Conservation (phyloP, 2,888 invertebrate species). For the Lasioglossum pauxillum region DNA sequence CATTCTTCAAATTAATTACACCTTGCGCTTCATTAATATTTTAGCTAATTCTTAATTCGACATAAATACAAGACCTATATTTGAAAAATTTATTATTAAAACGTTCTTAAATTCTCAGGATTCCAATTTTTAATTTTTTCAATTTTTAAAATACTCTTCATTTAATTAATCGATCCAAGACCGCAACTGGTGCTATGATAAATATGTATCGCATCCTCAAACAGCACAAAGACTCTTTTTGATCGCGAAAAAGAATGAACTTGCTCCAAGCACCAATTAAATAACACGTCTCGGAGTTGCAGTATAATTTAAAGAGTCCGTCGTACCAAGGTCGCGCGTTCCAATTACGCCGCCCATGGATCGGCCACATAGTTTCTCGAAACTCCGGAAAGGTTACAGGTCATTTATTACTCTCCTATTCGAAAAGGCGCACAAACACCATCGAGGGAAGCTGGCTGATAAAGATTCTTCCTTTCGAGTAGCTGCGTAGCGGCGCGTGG, state of each 20-base stretch:
- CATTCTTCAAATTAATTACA: background rate
- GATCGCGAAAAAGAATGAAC: background rate
- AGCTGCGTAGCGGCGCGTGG: constrained; percentile 32
- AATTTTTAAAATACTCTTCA: background rate
- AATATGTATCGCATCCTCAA: background rate
- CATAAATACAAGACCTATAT: background rate
- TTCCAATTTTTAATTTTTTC: background rate
- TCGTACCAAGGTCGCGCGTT: background rate
- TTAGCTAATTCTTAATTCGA: background rate
- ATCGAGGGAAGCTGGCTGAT: constrained; percentile 64
- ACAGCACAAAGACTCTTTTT: background rate
- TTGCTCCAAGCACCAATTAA: background rate
- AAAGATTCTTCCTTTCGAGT: constrained; percentile 71
- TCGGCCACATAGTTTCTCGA: constrained; percentile 33
- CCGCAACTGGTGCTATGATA: background rate
- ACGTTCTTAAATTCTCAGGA: background rate
- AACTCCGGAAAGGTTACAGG: constrained; percentile 70
- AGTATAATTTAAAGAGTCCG: background rate
- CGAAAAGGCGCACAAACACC: constrained; percentile 66
- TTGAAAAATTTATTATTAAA: background rate
- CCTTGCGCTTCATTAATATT: background rate
- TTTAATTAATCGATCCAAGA: background rate
- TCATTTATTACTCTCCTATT: constrained; percentile 73
- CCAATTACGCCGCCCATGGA: constrained; percentile 22
- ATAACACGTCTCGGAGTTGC: background rate